Base-by-base conservation (phyloP, 1,140 invertebrate genomes). In the Brevipalpus yothersi region DNA sequence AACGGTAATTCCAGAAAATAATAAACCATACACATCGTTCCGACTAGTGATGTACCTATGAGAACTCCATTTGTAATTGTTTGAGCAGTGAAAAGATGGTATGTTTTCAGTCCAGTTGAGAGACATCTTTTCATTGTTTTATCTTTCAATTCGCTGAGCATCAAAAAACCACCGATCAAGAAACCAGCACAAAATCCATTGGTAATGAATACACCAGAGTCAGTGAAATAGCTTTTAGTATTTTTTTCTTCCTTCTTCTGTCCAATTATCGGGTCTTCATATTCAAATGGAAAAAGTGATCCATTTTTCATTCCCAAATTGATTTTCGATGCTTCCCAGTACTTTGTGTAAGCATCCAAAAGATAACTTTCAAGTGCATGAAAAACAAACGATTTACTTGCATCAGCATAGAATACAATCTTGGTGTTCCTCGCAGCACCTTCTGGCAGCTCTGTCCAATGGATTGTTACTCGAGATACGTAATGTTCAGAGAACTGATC, bases 71-170 rank as follows among this genome's bases (percentile, higher is more conserved):
- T 13, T 23, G 40, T 15, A 11, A 55, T 77, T 15, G 93, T 83
- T 68, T 92, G 88, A 12, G 86, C 86, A 65, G 89, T 80, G 49
- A 93, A 77, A 63, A 93, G 83, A 76, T 93, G 88, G 2, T 80
- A 79, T 0, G 86, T 83, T 1, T 82, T 80, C 1, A 93, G 86
- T 53, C 88, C 87, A 41, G 83, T 82, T 0, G 90, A 85, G 79
- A 85, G 84, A 53, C 84, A 85, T 58, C 87, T 74, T 69, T 90
- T 86, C 64, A 90, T 68, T 12, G 89, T 72, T 31, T 86, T 86
- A 71, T 90, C 86, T 61, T 84, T 87, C 63, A 84, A 77, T 69
- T 94, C 90, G 5, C 13, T 7, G 1, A 55, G 7, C 10, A 55
- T 3, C 12, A 31, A 15, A 12, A 55, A 39, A 23, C 21, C 11